Evolutionary conservation across 2,888 invertebrate genomes (phyloP).

Genomic region (Drosophila histrio): DNA sequence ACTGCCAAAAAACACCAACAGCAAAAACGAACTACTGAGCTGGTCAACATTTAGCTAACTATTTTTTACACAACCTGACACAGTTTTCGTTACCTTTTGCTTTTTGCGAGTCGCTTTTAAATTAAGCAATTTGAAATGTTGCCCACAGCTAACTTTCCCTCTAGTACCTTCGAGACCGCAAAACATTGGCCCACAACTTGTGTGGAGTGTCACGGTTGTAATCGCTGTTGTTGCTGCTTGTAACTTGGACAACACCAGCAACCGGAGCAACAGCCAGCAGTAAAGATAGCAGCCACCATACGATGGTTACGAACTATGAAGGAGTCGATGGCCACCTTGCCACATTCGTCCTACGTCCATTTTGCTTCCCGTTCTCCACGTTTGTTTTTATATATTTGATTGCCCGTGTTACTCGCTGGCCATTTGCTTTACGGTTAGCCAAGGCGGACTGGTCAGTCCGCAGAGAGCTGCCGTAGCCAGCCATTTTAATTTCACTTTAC

Average conservation of each 20-base stretch:
- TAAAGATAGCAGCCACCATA: conserved; percentile 57
- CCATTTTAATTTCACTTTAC: conserved; percentile 80
- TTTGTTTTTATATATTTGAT: conserved; percentile 43
- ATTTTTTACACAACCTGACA: conserved; percentile 44
- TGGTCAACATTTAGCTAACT: conserved; percentile 69
- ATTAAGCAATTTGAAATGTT: conserved; percentile 78
- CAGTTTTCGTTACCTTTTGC: conserved; percentile 44
- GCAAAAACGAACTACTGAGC: conserved; percentile 39
- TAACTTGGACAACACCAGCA: conserved; percentile 38
- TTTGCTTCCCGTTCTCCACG: not conserved
- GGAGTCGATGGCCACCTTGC: conserved; percentile 68
- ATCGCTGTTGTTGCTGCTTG: conserved; percentile 66
- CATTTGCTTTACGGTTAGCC: conserved; percentile 61
- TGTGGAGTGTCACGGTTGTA: conserved; percentile 72
- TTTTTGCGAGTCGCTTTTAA: conserved; percentile 67
- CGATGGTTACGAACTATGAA: conserved; percentile 42
- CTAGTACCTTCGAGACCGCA: conserved; percentile 38
- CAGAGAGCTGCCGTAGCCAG: conserved; percentile 50
- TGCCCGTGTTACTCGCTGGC: conserved; percentile 59
- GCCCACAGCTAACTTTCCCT: conserved; percentile 29
- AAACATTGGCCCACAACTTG: conserved; percentile 60
- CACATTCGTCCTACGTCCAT: conserved; percentile 6
- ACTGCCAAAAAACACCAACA: conserved; percentile 18
- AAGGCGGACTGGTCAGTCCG: conserved; percentile 38
- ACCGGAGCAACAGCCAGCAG: conserved; percentile 22